phyloP scores from a whole-genome alignment of 2,888 invertebrate species.

The Hirtodrosophila confusa region DNA sequence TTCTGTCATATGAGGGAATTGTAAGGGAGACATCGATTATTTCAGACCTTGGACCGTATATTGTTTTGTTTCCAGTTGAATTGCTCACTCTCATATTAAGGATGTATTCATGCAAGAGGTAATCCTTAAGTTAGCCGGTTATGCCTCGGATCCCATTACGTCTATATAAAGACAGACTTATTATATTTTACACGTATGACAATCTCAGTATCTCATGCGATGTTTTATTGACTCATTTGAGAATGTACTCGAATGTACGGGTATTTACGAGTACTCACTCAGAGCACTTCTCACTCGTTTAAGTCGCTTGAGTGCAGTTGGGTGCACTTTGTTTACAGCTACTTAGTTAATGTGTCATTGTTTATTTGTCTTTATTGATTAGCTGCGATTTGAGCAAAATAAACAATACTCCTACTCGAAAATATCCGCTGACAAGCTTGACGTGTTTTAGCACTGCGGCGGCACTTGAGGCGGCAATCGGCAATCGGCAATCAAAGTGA shows the following conservation, averaged over 20 bases:
- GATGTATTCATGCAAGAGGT: no score
- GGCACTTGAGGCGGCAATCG: background rate
- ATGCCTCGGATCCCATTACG: no score
- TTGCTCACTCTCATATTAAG: no score
- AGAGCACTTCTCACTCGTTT: conserved; percentile 20
- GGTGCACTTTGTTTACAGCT: conserved; percentile 33
- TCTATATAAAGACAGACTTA: no score
- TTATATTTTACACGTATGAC: no score
- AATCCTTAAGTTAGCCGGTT: no score
- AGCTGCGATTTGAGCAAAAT: conserved; percentile 58
- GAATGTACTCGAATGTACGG: background rate
- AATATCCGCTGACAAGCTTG: conserved; percentile 10
- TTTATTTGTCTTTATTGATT: conserved; percentile 50
- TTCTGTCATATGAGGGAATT: background rate
- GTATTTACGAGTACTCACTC: background rate
- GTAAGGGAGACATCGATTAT: no score
- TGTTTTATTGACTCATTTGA: no score
- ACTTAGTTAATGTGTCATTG: conserved; percentile 29
- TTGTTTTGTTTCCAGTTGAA: no score
- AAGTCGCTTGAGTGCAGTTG: conserved; percentile 30
- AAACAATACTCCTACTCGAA: background rate
- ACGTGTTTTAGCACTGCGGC: conserved; percentile 22
- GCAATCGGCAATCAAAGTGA: conserved; percentile 5
- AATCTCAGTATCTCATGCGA: no score
- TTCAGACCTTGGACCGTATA: no score